Evolutionary conservation across 2,113 vertebrate species (phyloP).

Genomic region (Plecotus auritus): DNA sequence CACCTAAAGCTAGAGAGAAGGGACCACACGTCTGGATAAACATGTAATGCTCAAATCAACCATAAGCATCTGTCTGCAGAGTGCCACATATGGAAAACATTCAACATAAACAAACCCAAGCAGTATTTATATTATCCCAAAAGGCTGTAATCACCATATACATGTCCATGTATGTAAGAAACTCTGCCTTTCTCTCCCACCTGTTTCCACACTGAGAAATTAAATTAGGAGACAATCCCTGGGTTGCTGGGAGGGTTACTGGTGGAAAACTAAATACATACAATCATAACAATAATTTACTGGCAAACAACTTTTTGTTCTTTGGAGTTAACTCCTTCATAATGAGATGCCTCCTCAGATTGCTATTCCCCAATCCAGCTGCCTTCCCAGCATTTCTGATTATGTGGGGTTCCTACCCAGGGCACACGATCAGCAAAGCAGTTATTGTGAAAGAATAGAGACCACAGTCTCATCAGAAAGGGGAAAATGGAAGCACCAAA

Average conservation of each 20-base stretch:
- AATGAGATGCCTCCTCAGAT: neutral
- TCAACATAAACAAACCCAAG: neutral
- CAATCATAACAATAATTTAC: fast-evolving
- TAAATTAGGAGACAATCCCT: neutral
- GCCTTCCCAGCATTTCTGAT: neutral
- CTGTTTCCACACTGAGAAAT: neutral
- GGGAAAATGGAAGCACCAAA: neutral
- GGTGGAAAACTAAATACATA: neutral
- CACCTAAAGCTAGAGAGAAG: neutral
- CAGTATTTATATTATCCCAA: neutral
- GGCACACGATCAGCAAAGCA: neutral
- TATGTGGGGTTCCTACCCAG: neutral
- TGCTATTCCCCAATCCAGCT: neutral
- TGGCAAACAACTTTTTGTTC: neutral
- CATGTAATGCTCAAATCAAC: neutral
- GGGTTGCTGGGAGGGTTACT: neutral
- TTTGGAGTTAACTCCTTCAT: neutral
- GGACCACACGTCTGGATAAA: neutral
- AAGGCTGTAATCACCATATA: neutral
- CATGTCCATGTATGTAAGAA: neutral
- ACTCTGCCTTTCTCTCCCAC: neutral
- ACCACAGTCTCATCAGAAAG: neutral
- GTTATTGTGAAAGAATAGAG: neutral
- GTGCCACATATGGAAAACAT: fast-evolving
- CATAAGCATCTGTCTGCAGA: neutral